These are phyloP conservation scores for Hemistola chrysoprasaria DNA, from an alignment of 2,888 invertebrate genomes.

Conservation along the genomic window DNA sequence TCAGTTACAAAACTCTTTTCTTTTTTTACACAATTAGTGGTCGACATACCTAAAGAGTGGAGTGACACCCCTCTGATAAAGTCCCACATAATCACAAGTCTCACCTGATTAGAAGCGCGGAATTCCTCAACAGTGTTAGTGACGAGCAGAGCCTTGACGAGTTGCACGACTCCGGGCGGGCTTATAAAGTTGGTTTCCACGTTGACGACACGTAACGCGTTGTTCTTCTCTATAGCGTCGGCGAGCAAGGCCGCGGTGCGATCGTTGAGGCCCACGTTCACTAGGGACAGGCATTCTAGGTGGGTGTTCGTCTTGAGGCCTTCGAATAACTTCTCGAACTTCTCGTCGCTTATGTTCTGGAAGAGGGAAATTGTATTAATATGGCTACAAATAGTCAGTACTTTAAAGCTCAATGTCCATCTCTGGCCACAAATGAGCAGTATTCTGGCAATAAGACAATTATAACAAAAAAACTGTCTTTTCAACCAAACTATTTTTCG, in stretches of 20 bases:
- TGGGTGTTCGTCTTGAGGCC: conserved; percentile 95
- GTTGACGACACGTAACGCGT: conserved; percentile 91
- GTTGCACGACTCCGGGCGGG: conserved; percentile 91
- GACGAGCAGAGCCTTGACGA: conserved; percentile 92
- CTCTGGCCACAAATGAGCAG: too few relatives aligned
- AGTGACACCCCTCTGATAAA: too few relatives aligned
- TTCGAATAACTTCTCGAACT: conserved; percentile 93
- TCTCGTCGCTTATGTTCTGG: conserved; percentile 98
- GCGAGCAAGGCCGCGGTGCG: conserved; percentile 91
- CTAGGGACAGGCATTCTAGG: conserved; percentile 94
- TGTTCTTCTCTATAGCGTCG: conserved; percentile 91
- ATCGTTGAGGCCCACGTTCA: conserved; percentile 97
- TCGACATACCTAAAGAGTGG: too few relatives aligned
- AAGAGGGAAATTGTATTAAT: conserved; percentile 39
- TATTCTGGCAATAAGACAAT: too few relatives aligned
- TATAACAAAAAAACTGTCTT: too few relatives aligned
- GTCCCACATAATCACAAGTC: neutral
- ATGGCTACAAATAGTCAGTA: neutral
- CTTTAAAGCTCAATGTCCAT: too few relatives aligned
- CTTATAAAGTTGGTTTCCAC: conserved; percentile 99
- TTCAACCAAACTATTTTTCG: too few relatives aligned
- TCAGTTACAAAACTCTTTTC: too few relatives aligned
- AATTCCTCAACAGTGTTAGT: conserved; percentile 96
- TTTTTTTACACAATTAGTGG: too few relatives aligned
- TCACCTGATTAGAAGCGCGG: conserved; percentile 98